Conservation (phyloP, 2,797 vertebrate genomes). For the Rhincodon typus region DNA sequence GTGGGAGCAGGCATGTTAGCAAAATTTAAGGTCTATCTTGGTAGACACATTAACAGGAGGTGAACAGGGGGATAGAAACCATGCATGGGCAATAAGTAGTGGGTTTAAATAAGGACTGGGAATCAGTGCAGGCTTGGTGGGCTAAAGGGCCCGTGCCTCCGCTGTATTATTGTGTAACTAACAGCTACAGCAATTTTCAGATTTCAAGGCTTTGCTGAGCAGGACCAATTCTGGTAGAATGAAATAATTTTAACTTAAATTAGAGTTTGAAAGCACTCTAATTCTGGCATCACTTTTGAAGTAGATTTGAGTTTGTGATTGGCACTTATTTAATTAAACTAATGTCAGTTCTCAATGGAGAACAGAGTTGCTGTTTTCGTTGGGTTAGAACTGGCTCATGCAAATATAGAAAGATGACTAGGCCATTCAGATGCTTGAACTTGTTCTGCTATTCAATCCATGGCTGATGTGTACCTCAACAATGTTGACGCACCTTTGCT, state of each 20-base stretch:
- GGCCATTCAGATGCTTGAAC: background rate
- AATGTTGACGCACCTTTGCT: background rate
- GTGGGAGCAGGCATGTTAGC: no score
- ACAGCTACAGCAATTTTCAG: background rate
- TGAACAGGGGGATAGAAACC: no score
- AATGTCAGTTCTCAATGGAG: background rate
- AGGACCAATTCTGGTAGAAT: background rate
- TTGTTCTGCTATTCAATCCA: background rate
- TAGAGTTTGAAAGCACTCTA: background rate
- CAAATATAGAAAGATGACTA: background rate
- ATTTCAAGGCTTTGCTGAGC: background rate
- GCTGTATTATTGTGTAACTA: background rate
- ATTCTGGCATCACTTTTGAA: background rate
- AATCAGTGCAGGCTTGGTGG: no score
- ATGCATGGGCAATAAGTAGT: no score
- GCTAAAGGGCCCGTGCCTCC: no score
- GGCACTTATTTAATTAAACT: constrained; percentile 29
- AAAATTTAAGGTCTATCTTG: no score
- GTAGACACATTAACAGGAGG: no score
- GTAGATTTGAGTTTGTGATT: background rate
- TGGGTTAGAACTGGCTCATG: background rate
- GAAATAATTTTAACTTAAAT: background rate
- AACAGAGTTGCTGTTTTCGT: background rate
- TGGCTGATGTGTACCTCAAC: background rate
- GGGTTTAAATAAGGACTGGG: no score